Conservation (phyloP, 2,888 invertebrate genomes). For the Dichetophora obliterata region DNA sequence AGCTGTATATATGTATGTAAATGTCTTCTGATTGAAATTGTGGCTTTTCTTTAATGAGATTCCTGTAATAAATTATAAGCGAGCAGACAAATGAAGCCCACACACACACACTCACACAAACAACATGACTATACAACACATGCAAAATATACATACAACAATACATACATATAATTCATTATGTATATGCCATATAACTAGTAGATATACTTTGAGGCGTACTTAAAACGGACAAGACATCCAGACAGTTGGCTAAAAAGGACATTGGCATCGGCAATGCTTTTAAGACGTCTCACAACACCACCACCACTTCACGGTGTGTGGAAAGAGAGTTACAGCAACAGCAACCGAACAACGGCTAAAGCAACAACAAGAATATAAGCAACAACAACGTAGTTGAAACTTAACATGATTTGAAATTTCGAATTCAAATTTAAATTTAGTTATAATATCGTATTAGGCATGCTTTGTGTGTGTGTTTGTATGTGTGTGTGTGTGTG, state of each 20-base stretch:
- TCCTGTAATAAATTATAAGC: conserved; percentile 54
- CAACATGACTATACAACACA: not conserved
- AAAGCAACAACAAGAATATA: not conserved
- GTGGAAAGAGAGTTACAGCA: not conserved
- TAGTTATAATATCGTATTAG: not conserved
- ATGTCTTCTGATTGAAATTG: conserved; percentile 53
- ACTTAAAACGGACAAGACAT: not conserved
- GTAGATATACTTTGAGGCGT: not conserved
- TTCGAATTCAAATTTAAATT: conserved; percentile 26
- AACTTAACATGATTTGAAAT: not conserved
- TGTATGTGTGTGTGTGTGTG: no score
- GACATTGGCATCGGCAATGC: not conserved
- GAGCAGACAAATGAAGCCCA: conserved; percentile 25
- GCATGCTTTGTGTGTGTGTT: no score
- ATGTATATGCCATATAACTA: not conserved
- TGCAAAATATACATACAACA: not conserved
- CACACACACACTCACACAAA: not conserved
- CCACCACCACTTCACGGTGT: not conserved
- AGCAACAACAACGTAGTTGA: not conserved
- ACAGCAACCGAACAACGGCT: not conserved
- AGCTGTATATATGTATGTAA: not conserved
- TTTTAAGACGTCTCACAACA: conserved; percentile 3
- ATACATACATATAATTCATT: not conserved
- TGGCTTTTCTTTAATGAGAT: conserved; percentile 54
- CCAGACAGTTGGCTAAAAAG: no score